phyloP scores from a whole-genome alignment of 2,113 vertebrate species.

The Tricholaema leucomelas region DNA sequence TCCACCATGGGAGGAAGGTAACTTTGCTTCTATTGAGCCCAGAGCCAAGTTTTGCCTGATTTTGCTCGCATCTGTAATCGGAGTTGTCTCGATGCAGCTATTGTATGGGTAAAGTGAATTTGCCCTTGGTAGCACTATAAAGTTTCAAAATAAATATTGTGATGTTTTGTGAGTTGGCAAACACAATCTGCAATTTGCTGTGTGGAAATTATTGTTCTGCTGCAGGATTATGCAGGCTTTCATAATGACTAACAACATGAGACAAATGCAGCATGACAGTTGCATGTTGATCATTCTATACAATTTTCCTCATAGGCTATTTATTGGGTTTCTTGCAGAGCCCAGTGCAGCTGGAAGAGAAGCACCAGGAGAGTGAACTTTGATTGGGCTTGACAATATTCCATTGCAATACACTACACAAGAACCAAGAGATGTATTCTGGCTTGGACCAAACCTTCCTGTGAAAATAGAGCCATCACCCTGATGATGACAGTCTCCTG shows the following conservation, averaged over 20 bases:
- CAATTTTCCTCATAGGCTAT: neutral
- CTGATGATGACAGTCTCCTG: neutral
- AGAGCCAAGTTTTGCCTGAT: neutral
- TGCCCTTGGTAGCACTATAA: slow-evolving; percentile 6
- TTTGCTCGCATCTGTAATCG: neutral
- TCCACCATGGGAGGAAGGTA: neutral
- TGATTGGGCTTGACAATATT: neutral
- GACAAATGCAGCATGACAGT: slow-evolving; percentile 8
- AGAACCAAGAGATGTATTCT: neutral
- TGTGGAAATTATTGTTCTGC: slow-evolving; percentile 20
- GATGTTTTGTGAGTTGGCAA: slow-evolving; percentile 16
- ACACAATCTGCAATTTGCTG: slow-evolving; percentile 10
- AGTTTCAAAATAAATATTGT: slow-evolving; percentile 46
- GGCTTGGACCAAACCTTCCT: fast-evolving
- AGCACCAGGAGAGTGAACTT: neutral
- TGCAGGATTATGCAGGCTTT: slow-evolving; percentile 36
- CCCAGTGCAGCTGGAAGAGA: neutral
- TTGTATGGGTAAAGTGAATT: slow-evolving; percentile 24
- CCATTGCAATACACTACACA: neutral
- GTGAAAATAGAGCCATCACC: neutral
- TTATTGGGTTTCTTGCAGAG: neutral
- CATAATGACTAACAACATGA: neutral
- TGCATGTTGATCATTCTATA: slow-evolving; percentile 7
- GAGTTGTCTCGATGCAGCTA: neutral
- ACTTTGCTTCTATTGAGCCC: neutral